Evolutionary conservation across 2,888 invertebrate species (phyloP).

Genomic region (Andrena minutula): DNA sequence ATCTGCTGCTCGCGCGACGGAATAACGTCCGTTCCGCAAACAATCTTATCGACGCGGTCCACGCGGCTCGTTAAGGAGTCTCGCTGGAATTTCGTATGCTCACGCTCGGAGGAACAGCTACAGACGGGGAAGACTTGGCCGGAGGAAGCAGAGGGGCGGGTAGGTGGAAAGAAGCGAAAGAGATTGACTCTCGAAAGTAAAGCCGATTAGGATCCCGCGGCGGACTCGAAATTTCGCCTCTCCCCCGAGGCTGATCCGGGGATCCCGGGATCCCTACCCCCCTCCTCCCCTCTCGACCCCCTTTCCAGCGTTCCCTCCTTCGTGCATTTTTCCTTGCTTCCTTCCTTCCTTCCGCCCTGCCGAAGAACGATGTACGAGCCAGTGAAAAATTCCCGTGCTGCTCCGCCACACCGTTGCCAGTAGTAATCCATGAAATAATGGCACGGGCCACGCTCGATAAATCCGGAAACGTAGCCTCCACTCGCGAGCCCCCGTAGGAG

Average conservation of each 20-base stretch:
- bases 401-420: conserved; percentile 16
- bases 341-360: conserved; percentile 9
- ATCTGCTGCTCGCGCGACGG: conserved; percentile 65
- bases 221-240: conserved; percentile 66
- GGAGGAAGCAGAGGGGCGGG: neutral
- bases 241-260: conserved; percentile 55
- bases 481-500: conserved; percentile 65
- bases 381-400: conserved; percentile 59
- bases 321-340: conserved; percentile 26
- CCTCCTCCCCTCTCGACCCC: neutral
- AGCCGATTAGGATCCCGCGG: conserved; percentile 71
- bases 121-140: neutral
- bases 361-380: conserved; percentile 59
- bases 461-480: conserved; percentile 66
- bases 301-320: neutral
- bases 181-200: conserved; percentile 60
- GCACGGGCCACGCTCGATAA: conserved; percentile 72
- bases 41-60: conserved; percentile 72
- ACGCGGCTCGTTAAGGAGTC: conserved; percentile 72
- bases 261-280: conserved; percentile 31
- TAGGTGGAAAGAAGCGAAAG: conserved; percentile 34
- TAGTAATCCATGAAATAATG: conserved; percentile 75
- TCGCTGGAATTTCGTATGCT: conserved; percentile 70
- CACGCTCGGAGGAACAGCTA: conserved; percentile 47
- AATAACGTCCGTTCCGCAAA: conserved; percentile 66